Evolutionary conservation across 2,888 invertebrate species (phyloP).

Genomic region (Ophraella communa): DNA sequence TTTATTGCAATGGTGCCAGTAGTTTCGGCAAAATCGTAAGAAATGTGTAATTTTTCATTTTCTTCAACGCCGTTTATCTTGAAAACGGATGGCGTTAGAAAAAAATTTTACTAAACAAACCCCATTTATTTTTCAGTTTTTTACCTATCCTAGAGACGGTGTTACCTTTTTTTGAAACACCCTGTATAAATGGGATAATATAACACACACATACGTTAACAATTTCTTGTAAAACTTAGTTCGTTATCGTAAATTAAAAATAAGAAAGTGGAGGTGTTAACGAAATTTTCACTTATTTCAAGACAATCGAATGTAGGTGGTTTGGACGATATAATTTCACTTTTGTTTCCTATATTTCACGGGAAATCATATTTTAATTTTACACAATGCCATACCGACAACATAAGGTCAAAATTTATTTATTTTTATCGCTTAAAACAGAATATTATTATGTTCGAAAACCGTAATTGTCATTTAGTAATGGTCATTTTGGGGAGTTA

Average conservation of each 20-base stretch:
- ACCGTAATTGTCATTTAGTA: constrained; percentile 3
- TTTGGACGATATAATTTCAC: constrained; percentile 27
- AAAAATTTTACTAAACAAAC: too few species aligned
- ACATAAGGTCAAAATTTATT: constrained; percentile 12
- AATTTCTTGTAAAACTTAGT: not conserved
- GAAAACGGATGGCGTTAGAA: too few species aligned
- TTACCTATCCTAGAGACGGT: too few species aligned
- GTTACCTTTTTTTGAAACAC: too few species aligned
- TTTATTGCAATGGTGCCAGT: too few species aligned
- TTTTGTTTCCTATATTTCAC: constrained; percentile 19
- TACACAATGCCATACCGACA: constrained; percentile 4
- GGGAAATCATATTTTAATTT: constrained; percentile 12
- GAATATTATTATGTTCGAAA: not conserved
- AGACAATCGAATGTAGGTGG: constrained; percentile 29
- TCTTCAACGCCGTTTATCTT: too few species aligned
- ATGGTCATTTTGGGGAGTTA: constrained; percentile 5
- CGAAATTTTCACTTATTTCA: constrained; percentile 23
- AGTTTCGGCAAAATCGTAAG: too few species aligned
- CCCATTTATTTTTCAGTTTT: too few species aligned
- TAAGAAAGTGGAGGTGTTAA: constrained; percentile 9
- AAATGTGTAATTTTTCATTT: too few species aligned
- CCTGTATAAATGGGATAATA: too few species aligned
- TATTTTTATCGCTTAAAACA: constrained; percentile 1
- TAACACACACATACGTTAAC: too few species aligned
- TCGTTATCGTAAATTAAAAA: not conserved